Base-by-base conservation (phyloP, 2,888 invertebrate species). In the Dasysyrphus tricinctus region DNA sequence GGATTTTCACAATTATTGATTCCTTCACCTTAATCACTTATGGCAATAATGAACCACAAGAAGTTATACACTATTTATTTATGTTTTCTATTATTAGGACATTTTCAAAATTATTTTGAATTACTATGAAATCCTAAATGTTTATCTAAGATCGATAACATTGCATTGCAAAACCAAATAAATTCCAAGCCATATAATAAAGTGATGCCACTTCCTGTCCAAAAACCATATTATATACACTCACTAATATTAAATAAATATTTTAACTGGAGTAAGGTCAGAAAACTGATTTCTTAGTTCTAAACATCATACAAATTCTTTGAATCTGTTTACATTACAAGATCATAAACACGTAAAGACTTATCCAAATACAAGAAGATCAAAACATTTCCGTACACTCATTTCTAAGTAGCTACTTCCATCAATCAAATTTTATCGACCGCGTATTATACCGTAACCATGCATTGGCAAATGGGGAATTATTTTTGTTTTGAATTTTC, bases 241-340 rank as follows among this genome's bases (percentile, higher is more conserved):
- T 32, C 44, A 1, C 11, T 16, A 63, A 63, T 29, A 47, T 6
- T 29, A 63, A 42, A 47, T 47, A 47, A 63, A 44, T 16, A 44
- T 63, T 29, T 44, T 16, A 29, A 44, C 0, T 63, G 3, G 63
- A 29, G n/a, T 63, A 63, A 63, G 63, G 63, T 63, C 63, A 63
- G 63, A 63, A 44, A 63, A 63, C 44, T 44, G 44, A 63, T 16
- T 63, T 44, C 29, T n/a, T 44, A 16, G 19, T 9, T 29, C 24
- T 42, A 16, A 57, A 34, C 34, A 34, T 47, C n/a, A n/a, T 11
- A 47, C 44, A 63, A 63, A 63, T 63, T 63, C 63, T 14, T n/a
- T 5, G 5, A 9, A 42, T 12, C 32, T 63, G 63, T 39, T 59
- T 63, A 63, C 34, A 5, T 12, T 16, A 37, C 9, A 37, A 37